phyloP scores from a whole-genome alignment of 2,797 vertebrate species.

The Pipistrellus kuhlii region DNA sequence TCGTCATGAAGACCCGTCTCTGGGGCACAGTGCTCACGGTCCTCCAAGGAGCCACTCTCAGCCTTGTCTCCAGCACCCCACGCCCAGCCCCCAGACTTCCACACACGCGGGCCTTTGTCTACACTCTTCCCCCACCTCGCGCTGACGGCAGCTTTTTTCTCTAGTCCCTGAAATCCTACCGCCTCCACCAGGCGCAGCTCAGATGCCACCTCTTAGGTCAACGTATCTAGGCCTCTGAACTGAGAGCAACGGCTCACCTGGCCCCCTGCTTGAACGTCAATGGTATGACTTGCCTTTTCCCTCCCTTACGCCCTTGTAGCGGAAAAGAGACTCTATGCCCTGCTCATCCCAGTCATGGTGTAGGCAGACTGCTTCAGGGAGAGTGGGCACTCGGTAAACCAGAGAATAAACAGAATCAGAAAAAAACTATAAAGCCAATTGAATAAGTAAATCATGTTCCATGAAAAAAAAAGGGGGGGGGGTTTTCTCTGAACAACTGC shows the following conservation, averaged over 20 bases:
- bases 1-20: neutral
- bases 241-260: neutral
- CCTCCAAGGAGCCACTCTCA: neutral
- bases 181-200: neutral
- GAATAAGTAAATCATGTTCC: constrained; percentile 9
- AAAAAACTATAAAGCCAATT: neutral
- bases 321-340: neutral
- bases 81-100: neutral
- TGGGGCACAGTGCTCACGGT: neutral
- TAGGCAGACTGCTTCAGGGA: neutral
- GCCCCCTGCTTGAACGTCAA: neutral
- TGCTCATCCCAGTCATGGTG: neutral
- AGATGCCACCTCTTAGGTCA: neutral
- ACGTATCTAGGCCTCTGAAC: neutral
- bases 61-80: neutral
- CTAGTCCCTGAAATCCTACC: neutral
- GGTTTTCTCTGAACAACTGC: neutral
- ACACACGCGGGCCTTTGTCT: neutral
- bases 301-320: neutral
- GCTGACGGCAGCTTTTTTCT: rapidly evolving
- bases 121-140: neutral
- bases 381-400: neutral
- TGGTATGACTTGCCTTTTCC: neutral
- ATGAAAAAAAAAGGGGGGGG: neutral
- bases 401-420: neutral